Percentiles rank a stretch among this genome's conserved stretches.
Conservation (phyloP, 2,888 invertebrate genomes). For the Harmothoe impar region DNA sequence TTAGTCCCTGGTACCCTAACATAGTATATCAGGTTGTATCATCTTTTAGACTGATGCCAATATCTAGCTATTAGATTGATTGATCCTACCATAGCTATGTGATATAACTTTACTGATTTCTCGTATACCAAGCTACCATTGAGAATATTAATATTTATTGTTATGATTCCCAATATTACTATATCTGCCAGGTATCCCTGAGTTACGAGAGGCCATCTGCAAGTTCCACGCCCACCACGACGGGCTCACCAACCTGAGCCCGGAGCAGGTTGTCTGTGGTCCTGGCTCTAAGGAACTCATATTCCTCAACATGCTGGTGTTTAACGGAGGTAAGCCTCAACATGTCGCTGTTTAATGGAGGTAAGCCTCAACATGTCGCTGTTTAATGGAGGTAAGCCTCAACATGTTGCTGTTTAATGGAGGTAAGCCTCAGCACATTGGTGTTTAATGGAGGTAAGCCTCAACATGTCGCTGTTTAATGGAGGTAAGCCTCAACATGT, state of each 20-base stretch:
- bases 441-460: neutral
- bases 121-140: too few relatives aligned
- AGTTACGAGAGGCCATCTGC: conserved; percentile 77
- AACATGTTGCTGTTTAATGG: neutral
- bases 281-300: conserved; percentile 83
- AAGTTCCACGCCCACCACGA: conserved; percentile 78
- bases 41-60: too few relatives aligned
- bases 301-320: conserved; percentile 78
- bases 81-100: too few relatives aligned
- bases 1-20: too few relatives aligned
- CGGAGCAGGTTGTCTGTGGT: conserved; percentile 79
- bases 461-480: neutral
- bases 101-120: too few relatives aligned
- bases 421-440: neutral
- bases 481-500: neutral
- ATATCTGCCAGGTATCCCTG: conserved; percentile 77
- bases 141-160: too few relatives aligned
- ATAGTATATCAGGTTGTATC: too few relatives aligned
- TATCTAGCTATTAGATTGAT: too few relatives aligned
- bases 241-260: conserved; percentile 71
- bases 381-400: neutral
- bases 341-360: too few relatives aligned
- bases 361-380: too few relatives aligned
- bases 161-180: too few relatives aligned
- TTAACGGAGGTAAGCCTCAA: conserved; percentile 77